Evolutionary conservation across 2,888 invertebrate genomes (phyloP).

Genomic region (Oxycera nigricornis): DNA sequence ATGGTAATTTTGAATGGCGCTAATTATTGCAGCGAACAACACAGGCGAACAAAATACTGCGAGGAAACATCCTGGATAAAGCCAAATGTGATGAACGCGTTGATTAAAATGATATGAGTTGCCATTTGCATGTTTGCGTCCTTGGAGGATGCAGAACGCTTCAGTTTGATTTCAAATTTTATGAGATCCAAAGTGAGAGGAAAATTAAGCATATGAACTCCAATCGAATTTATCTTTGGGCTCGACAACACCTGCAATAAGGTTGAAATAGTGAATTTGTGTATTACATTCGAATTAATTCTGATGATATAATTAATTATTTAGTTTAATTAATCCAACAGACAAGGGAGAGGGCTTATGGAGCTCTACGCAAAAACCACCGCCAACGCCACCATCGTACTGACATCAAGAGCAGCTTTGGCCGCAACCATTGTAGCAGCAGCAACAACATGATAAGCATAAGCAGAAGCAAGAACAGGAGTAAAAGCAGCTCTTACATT

Average conservation of each 20-base stretch:
- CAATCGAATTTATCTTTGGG: too few relatives aligned
- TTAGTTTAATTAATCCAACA: slow-evolving; percentile 37
- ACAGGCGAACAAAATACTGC: too few relatives aligned
- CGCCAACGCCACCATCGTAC: not conserved
- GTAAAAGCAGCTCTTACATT: too few relatives aligned
- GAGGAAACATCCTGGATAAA: too few relatives aligned
- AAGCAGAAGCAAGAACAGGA: not conserved
- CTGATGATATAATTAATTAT: slow-evolving; percentile 37
- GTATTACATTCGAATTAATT: slow-evolving; percentile 36
- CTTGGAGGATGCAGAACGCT: too few relatives aligned
- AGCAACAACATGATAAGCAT: not conserved
- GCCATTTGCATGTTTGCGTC: too few relatives aligned
- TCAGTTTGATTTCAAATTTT: too few relatives aligned
- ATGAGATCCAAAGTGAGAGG: too few relatives aligned
- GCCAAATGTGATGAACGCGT: too few relatives aligned
- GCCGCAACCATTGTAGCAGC: not conserved
- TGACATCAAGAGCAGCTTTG: slow-evolving; percentile 7
- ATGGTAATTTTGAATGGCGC: not conserved
- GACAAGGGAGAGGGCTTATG: slow-evolving; percentile 5
- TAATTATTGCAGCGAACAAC: slow-evolving; percentile 19
- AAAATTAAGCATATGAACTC: too few relatives aligned
- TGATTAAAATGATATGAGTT: too few relatives aligned
- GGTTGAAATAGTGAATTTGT: not conserved
- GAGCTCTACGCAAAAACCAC: slow-evolving; percentile 14
- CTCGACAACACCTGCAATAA: too few relatives aligned